Base-by-base conservation (phyloP, 2,888 invertebrate species). In the Patella depressa region DNA sequence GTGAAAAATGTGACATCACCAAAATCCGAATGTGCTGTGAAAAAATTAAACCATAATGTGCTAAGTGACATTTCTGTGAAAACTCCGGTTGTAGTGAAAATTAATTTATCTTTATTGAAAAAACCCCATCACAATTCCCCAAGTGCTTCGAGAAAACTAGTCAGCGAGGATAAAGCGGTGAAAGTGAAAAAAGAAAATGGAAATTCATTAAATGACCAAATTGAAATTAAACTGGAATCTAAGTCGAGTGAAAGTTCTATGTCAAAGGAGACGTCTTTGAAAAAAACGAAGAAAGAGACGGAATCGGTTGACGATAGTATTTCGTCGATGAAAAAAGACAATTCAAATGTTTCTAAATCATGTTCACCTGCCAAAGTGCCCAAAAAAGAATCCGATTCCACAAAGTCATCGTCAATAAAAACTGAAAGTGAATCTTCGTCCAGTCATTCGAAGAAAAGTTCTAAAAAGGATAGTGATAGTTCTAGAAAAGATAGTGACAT, bases 371-470 rank as follows among this genome's bases (percentile, higher is more conserved):
- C 24, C 19, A 65, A 65, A 65, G 65, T 65, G 65, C 19, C 65
- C 19, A 65, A 65, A 65, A 65, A 65, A 24, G 65, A 65, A 24
- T 65, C 65, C 19, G 65, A 65, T 65, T 65, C 65, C 24, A 24
- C 24, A 12, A 65, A 65, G 24, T 24, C 19, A 65, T 65, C 65
- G 24, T 24, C 65, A 24, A 14, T 65, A 24, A 65, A 65, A 65
- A 24, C 24, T 9, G 65, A 65, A 65, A 24, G 19, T 24, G 65
- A 65, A 65, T 24, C 65, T 15, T 19, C 24, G 65, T 45, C 45
- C 45, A 45, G 45, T 45, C 45, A 45, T 45, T 24, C 19, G 19
- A 65, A 65, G 65, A 65, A 65, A 65, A 65, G 65, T 65, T 24
- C 19, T 24, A 45, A 45, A 45, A 65, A 65, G 19, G 19, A 12